Base-by-base conservation (phyloP, 2,797 vertebrate species). In the Simalia tracyae region DNA sequence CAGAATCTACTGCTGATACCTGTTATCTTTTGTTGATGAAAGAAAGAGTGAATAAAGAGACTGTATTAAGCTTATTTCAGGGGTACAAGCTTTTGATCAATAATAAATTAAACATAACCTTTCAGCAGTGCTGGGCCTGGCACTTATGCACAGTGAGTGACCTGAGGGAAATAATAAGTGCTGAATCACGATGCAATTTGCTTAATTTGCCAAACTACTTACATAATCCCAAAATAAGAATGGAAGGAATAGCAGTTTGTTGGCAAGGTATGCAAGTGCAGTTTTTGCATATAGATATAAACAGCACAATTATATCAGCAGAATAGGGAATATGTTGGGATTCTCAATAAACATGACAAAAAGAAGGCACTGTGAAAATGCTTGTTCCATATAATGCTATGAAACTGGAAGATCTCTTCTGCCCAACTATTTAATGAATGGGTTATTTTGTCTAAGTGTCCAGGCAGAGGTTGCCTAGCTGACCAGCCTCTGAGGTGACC, bases 111-210 rank as follows among this genome's bases (percentile, higher is more conserved):
- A 96, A 94, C 56, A 54, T 84, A 91, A 93, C 89, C 89, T 95
- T 96, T 96, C 92, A 94, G 92, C 95, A 96, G 94, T 91, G 87
- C 84, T 96, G 90, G 94, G 94, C 93, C 95, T 94, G 84, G 93
- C 93, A 92, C 90, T 93, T 91, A 93, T 0, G 86, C 85, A 87
- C 66, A 91, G 87, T 64, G 84, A 92, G 92, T 81, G 76, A 81
- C 76, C 46, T 95, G 95, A 91, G 54, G 91, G 81, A 92, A 96
- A 96, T 61, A 92, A 31, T n/a, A 66, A 90, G n/a, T 93, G 15
- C 95, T 57, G 59, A 89, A 94, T 95, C 91, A 95, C 87, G 94
- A 72, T 50, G 84, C 93, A 89, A 94, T 90, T 56, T 24, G 85
- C 42, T 95, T 94, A 87, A 63, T 59, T 64, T 93, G 90, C 94